A percentile compares a stretch with the other conserved stretches of the same genome.
phyloP scores from a whole-genome alignment of 2,888 invertebrate genomes.

The Idaea dimidiata region DNA sequence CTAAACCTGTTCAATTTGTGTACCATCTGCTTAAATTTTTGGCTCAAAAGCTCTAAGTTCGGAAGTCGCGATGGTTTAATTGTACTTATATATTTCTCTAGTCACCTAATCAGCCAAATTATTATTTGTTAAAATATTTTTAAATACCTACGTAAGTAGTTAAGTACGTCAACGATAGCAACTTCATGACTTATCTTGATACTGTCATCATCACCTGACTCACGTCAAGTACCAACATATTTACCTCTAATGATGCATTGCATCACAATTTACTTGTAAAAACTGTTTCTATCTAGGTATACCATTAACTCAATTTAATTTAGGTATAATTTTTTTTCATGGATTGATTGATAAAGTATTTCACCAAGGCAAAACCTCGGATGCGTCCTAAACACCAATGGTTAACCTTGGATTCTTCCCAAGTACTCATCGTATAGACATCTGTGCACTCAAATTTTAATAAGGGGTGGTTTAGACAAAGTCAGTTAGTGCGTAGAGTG shows the following conservation, averaged over 20 bases:
- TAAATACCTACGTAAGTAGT: background rate
- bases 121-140: background rate
- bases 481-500: too few relatives aligned
- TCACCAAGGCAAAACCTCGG: background rate
- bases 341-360: too few relatives aligned
- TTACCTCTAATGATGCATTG: background rate
- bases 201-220: constrained; percentile 1
- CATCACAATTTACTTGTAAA: background rate
- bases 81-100: background rate
- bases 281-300: background rate
- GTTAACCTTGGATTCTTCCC: too few relatives aligned
- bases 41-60: background rate
- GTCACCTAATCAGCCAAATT: background rate
- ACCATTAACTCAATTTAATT: too few relatives aligned
- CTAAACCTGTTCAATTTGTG: too few relatives aligned
- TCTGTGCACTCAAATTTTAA: too few relatives aligned
- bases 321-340: too few relatives aligned
- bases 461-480: too few relatives aligned
- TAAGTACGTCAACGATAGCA: background rate
- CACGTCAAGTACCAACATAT: background rate
- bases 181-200: background rate
- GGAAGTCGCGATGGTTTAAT: too few relatives aligned
- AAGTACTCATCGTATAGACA: too few relatives aligned
- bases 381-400: constrained; percentile 13
- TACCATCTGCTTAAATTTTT: background rate